A percentile compares a stretch with the other conserved stretches of the same genome.
phyloP scores from a whole-genome alignment of 1,140 invertebrate genomes.

The Ceratosolen solmsi region DNA sequence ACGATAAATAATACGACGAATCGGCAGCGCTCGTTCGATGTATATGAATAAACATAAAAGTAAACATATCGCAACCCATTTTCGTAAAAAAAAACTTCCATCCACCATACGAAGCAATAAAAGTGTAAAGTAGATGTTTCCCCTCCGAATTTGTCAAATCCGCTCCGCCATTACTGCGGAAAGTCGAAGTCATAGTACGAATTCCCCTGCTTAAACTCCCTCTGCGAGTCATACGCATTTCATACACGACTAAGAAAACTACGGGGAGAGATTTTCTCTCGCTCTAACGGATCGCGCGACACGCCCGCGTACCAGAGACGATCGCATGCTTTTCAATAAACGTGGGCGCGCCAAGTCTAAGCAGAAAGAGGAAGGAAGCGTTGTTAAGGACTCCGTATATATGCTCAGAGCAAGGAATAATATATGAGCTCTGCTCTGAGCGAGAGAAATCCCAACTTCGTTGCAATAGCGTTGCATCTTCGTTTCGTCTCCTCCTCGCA shows the following conservation, averaged over 20 bases:
- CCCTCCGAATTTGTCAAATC: constrained; percentile 2
- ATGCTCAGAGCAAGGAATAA: constrained; percentile 7
- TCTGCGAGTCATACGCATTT: constrained; percentile 5
- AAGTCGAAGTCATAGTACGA: neutral
- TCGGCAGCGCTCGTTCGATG: neutral
- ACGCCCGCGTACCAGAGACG: neutral
- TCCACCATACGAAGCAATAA: neutral
- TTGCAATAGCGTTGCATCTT: constrained; percentile 35
- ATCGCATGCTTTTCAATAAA: constrained; percentile 41
- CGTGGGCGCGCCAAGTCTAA: neutral
- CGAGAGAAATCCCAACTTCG: constrained; percentile 1
- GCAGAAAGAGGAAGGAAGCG: constrained; percentile 21
- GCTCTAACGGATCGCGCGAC: neutral
- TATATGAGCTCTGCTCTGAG: neutral
- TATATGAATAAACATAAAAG: neutral
- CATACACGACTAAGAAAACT: neutral
- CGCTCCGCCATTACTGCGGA: neutral
- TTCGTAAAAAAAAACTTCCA: neutral
- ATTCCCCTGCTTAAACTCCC: neutral
- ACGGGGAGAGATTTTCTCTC: neutral
- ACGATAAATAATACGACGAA: neutral
- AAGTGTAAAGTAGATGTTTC: neutral
- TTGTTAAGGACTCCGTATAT: constrained; percentile 15
- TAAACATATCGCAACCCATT: neutral
- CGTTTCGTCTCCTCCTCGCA: neutral